phyloP scores from a whole-genome alignment of 2,888 invertebrate species.

The Hymenopus coronatus region DNA sequence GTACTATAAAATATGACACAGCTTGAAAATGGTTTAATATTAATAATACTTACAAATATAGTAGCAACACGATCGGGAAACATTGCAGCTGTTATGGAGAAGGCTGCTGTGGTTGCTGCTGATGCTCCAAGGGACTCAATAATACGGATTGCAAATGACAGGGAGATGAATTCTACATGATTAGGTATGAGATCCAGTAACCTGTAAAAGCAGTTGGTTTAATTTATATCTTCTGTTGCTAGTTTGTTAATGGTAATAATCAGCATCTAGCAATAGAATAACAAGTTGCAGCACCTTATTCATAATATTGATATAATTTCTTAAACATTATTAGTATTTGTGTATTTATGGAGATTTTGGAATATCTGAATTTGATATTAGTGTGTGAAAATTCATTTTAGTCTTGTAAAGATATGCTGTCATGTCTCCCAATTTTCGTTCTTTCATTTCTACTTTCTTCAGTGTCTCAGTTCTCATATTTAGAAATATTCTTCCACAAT shows the following conservation, averaged over 20 bases:
- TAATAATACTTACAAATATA: constrained; percentile 49
- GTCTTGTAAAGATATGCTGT: too few relatives aligned
- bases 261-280: too few relatives aligned
- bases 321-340: not conserved
- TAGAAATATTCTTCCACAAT: too few relatives aligned
- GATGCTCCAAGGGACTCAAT: constrained; percentile 49
- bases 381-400: too few relatives aligned
- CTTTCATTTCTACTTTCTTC: too few relatives aligned
- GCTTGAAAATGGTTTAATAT: not conserved
- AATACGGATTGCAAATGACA: constrained; percentile 49
- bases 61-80: constrained; percentile 52
- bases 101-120: constrained; percentile 47
- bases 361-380: not conserved
- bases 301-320: too few relatives aligned
- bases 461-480: too few relatives aligned
- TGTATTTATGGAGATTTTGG: not conserved
- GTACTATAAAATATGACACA: too few relatives aligned
- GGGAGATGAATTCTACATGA: constrained; percentile 44
- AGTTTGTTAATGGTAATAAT: not conserved
- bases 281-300: too few relatives aligned
- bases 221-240: not conserved
- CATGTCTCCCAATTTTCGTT: too few relatives aligned
- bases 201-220: constrained; percentile 31
- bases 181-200: constrained; percentile 40
- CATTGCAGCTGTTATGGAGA: constrained; percentile 49